These are phyloP conservation scores for Callipepla californica DNA, from an alignment of 2,113 vertebrate genomes.

Conservation along the genomic window DNA sequence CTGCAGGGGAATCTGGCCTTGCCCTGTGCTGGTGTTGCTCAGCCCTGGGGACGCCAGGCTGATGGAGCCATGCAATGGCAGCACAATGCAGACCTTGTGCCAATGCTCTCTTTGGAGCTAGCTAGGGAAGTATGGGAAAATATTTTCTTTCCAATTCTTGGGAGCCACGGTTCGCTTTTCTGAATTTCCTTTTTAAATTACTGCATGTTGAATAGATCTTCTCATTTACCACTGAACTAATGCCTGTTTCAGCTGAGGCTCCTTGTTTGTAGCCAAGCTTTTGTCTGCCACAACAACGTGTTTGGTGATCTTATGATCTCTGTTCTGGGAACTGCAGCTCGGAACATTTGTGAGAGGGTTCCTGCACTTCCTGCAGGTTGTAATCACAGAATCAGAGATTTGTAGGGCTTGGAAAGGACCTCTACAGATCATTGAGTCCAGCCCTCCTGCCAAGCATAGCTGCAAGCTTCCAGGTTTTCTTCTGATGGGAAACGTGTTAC, in stretches of 20 bases:
- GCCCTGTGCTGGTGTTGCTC: too few relatives aligned
- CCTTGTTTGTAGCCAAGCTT: background rate
- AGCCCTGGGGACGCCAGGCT: background rate
- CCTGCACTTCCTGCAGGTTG: background rate
- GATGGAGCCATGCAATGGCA: too few relatives aligned
- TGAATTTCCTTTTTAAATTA: background rate
- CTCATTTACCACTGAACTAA: rapidly evolving
- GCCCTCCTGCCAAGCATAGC: background rate
- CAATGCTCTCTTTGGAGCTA: background rate
- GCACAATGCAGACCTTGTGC: background rate
- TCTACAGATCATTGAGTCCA: too few relatives aligned
- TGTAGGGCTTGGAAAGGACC: too few relatives aligned
- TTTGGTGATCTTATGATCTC: background rate
- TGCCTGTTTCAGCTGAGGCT: background rate
- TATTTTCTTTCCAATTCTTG: background rate
- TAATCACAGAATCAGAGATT: too few relatives aligned
- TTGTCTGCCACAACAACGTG: background rate
- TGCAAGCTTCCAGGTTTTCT: background rate
- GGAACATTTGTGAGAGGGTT: background rate
- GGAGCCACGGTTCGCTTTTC: background rate
- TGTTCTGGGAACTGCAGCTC: background rate
- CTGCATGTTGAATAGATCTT: background rate
- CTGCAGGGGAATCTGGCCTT: background rate
- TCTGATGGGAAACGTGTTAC: rapidly evolving
- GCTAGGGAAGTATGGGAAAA: background rate